Conservation (phyloP, 2,888 invertebrate genomes). For the Prostheceraeus crozeri region DNA sequence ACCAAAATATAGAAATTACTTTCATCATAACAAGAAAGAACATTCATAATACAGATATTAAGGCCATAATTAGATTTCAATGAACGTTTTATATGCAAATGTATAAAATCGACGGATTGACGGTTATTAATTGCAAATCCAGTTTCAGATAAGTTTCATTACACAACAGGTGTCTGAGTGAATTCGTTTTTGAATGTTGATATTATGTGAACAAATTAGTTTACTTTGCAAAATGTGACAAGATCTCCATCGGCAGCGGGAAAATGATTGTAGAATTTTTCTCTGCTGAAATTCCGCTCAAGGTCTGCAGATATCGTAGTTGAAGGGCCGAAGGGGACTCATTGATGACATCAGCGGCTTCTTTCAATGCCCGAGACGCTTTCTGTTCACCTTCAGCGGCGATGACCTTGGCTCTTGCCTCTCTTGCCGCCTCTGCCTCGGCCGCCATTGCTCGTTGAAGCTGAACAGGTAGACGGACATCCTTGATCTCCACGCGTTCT, state of each 20-base stretch:
- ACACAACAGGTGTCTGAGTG: too few relatives aligned
- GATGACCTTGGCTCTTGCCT: conserved; percentile 59
- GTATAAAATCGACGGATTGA: too few relatives aligned
- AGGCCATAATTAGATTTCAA: too few relatives aligned
- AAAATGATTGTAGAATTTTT: conserved; percentile 54
- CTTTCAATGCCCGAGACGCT: conserved; percentile 73
- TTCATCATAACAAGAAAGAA: too few relatives aligned
- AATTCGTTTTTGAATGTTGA: too few relatives aligned
- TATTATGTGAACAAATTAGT: too few relatives aligned
- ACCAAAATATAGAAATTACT: too few relatives aligned
- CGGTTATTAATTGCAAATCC: too few relatives aligned
- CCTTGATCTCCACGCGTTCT: conserved; percentile 46
- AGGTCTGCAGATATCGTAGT: conserved; percentile 55
- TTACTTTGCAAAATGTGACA: too few relatives aligned
- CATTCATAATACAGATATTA: too few relatives aligned
- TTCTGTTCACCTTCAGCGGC: conserved; percentile 54
- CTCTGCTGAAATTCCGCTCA: conserved; percentile 51
- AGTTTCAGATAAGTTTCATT: too few relatives aligned
- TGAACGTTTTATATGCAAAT: too few relatives aligned
- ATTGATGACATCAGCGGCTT: conserved; percentile 76
- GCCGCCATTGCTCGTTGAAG: conserved; percentile 55
- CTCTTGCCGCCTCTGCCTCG: conserved; percentile 53
- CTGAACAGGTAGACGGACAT: conserved; percentile 50
- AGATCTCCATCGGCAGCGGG: conserved; percentile 50
- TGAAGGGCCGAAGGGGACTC: conserved; percentile 74